phyloP scores from a whole-genome alignment of 2,888 invertebrate species.

The Mimas tiliae region DNA sequence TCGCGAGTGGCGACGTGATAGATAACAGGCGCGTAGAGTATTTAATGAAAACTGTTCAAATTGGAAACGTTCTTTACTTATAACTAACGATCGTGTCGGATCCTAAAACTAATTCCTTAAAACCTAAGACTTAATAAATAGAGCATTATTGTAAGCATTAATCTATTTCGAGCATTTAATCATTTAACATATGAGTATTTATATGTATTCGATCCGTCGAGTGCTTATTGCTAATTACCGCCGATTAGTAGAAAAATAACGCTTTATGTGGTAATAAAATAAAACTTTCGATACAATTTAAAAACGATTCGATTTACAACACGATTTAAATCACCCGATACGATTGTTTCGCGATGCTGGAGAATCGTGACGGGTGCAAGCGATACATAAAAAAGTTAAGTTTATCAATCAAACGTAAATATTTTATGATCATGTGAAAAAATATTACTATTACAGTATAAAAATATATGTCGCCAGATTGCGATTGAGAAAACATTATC shows the following conservation, averaged over 20 bases:
- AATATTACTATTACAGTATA: neutral
- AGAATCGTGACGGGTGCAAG: slow-evolving; percentile 3
- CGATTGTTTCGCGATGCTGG: neutral
- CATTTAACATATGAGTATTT: neutral
- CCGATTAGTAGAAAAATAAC: slow-evolving; percentile 12
- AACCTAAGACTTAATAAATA: neutral
- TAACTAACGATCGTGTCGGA: slow-evolving; percentile 13
- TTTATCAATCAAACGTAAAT: slow-evolving; percentile 4
- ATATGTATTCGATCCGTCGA: neutral
- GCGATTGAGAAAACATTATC: neutral
- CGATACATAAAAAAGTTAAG: slow-evolving; percentile 14
- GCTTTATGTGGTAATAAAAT: slow-evolving; percentile 17
- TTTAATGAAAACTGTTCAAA: neutral
- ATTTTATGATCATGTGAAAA: neutral
- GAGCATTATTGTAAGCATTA: neutral
- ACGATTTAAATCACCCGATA: slow-evolving; percentile 17
- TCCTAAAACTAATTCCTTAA: neutral
- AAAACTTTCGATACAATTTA: slow-evolving; percentile 5
- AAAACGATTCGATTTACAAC: slow-evolving; percentile 12
- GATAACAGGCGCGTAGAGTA: neutral
- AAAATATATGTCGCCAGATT: slow-evolving; percentile 11
- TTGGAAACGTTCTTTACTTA: neutral
- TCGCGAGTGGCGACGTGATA: neutral
- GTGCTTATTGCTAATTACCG: neutral
- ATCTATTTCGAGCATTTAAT: neutral